Evolutionary conservation across 1,140 invertebrate species (phyloP).

Genomic region (Sweltsa coloradensis): DNA sequence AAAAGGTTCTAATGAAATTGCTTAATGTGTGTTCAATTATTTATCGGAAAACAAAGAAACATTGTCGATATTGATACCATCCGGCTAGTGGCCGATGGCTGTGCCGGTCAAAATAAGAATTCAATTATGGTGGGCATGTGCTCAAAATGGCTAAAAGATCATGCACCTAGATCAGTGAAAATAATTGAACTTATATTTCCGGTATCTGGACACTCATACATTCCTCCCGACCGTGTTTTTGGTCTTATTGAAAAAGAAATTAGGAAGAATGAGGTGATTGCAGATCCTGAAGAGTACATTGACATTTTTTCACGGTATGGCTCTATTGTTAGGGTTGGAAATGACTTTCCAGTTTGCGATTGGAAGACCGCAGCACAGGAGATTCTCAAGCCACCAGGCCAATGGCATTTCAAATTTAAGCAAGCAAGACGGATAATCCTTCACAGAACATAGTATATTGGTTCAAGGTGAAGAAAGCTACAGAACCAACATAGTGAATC

Average conservation of each 20-base stretch:
- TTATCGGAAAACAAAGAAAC: neutral
- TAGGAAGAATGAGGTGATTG: constrained; percentile 4
- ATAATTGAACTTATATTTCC: constrained; percentile 10
- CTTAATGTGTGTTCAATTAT: neutral
- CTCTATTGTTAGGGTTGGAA: neutral
- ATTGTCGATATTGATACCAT: neutral
- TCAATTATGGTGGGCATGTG: constrained; percentile 9
- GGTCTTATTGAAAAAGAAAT: constrained; percentile 7
- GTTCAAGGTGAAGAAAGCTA: neutral
- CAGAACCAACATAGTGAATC: neutral
- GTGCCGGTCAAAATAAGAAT: constrained; percentile 14
- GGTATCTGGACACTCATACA: constrained; percentile 7
- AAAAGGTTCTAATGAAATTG: constrained; percentile 5
- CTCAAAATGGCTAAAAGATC: constrained; percentile 3
- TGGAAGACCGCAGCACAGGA: neutral
- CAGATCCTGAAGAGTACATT: constrained; percentile 11
- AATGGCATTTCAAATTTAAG: constrained; percentile 1
- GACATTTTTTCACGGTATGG: constrained; percentile 1
- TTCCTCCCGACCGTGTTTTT: constrained; percentile 12
- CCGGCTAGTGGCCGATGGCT: constrained; percentile 10
- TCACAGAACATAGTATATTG: neutral
- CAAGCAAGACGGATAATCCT: constrained; percentile 1
- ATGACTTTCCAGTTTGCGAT: neutral
- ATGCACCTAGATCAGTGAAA: constrained; percentile 6
- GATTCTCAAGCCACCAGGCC: neutral